phyloP scores from a whole-genome alignment of 2,888 invertebrate genomes.

The Griposia aprilina region DNA sequence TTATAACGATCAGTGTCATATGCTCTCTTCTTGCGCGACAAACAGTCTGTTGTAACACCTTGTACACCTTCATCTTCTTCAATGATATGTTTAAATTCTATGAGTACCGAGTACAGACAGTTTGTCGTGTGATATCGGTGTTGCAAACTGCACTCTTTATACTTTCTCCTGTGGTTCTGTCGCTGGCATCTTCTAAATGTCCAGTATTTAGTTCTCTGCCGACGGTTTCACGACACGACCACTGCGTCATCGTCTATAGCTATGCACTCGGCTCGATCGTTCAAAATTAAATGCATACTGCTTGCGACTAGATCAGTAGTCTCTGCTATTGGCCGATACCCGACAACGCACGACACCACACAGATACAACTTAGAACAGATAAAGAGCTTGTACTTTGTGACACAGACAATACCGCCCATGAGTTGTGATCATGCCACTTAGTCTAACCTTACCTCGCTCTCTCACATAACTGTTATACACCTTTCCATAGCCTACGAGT shows the following conservation, averaged over 20 bases:
- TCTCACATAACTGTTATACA: conserved; percentile 90
- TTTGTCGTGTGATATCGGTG: conserved; percentile 86
- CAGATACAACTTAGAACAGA: conserved; percentile 87
- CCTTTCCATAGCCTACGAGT: conserved; percentile 90
- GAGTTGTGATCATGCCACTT: conserved; percentile 85
- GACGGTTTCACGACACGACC: conserved; percentile 84
- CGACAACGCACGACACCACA: conserved; percentile 89
- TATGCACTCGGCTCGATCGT: conserved; percentile 89
- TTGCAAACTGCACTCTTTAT: conserved; percentile 91
- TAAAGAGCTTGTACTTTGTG: conserved; percentile 91
- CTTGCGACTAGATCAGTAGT: conserved; percentile 90
- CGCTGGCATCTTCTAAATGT: conserved; percentile 88
- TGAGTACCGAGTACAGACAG: conserved; percentile 70
- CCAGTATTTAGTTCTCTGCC: conserved; percentile 86
- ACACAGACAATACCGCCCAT: conserved; percentile 89
- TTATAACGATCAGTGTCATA: conserved; percentile 87
- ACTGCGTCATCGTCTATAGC: conserved; percentile 88
- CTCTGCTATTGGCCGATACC: conserved; percentile 90
- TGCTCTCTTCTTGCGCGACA: conserved; percentile 85
- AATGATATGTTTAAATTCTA: conserved; percentile 5
- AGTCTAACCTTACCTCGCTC: conserved; percentile 87
- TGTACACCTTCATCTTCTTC: background rate
- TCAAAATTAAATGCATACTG: conserved; percentile 89
- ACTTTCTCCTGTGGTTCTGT: conserved; percentile 89
- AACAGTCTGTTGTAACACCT: conserved; percentile 74